Evolutionary conservation across 2,113 vertebrate species (phyloP).

Genomic region (Tetraodon nigroviridis): DNA sequence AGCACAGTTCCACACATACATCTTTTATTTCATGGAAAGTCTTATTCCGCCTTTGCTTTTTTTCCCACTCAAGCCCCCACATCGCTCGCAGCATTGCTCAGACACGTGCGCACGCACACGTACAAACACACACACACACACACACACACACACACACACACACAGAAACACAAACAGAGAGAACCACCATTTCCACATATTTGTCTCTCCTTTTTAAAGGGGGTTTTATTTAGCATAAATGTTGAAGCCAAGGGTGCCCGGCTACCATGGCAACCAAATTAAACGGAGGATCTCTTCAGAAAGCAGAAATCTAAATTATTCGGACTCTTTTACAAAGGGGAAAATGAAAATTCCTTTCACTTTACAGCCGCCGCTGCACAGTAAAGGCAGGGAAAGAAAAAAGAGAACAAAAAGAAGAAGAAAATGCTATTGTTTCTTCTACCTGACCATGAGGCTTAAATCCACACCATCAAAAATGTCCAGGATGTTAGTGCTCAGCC

Average conservation of each 20-base stretch:
- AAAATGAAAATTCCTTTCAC: slow-evolving; percentile 64
- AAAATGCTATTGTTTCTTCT: slow-evolving; percentile 43
- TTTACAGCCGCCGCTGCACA: slow-evolving; percentile 52
- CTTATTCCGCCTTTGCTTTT: slow-evolving; percentile 44
- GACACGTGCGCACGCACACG: neutral
- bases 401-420: neutral
- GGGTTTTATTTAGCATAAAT: slow-evolving; percentile 83
- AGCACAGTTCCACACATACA: slow-evolving; percentile 49
- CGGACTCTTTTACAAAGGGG: slow-evolving; percentile 72
- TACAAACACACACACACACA: slow-evolving; percentile 6
- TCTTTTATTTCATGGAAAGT: slow-evolving; percentile 56
- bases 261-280: slow-evolving; percentile 83
- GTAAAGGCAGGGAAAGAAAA: slow-evolving; percentile 44
- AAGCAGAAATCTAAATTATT: slow-evolving; percentile 80
- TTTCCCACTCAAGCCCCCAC: slow-evolving; percentile 49
- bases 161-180: slow-evolving; percentile 60
- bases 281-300: slow-evolving; percentile 80
- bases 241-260: slow-evolving; percentile 79
- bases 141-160: slow-evolving; percentile 5
- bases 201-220: slow-evolving; percentile 80
- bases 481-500: slow-evolving; percentile 41
- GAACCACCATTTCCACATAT: slow-evolving; percentile 73
- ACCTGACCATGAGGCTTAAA: slow-evolving; percentile 55
- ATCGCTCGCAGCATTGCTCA: slow-evolving; percentile 38
- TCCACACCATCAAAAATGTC: slow-evolving; percentile 45